Base-by-base conservation (phyloP, 1,140 invertebrate genomes). In the Scaptomyza montana region DNA sequence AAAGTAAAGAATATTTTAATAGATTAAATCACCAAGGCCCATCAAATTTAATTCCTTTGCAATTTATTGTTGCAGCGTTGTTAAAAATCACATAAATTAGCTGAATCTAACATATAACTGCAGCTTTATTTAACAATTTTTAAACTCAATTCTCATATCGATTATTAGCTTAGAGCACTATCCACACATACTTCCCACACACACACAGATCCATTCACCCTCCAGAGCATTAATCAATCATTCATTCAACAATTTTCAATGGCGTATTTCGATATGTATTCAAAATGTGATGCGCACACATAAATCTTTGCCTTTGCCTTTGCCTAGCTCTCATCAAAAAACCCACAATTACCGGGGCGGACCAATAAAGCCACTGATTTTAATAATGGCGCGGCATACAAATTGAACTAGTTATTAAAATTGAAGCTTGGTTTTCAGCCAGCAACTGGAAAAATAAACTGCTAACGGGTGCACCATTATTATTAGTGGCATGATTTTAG, bases 371-470 rank as follows among this genome's bases (percentile, higher is more conserved):
- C 30, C 45, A 9, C 55, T 66, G 69, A 72, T 72, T 72, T 72
- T 66, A 66, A 72, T 66, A 66, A 72, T 72, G 59, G 69, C 63
- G 46, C 63, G 59, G 54, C 63, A 54, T 70, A 16, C 12, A 36
- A 45, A 46, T 13, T 46, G 28, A 59, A 59, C 9, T 46, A 47
- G 46, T 13, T 25, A 59, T 59, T 46, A 46, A 47, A 36, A 63
- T 72, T 46, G 47, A 21, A 56, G 36, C 33, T 33, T 49, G 41
- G 39, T 53, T 72, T 72, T 54, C 36, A 39, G 30, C 10, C 39
- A 9, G 7, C 30, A 21, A 5, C 45, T 12, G 30, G 30, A 33
- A 6, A 33, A 5, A 7, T 33, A 7, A 12, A 7, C 19, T 9
- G 28, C 36, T 51, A 61, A 61, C 28, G n/a, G 47, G 51, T 46